Evolutionary conservation across 1,140 invertebrate genomes (phyloP), one percentile per base, ranked within the genome.

Genomic region (Zaprionus africanus): DNA sequence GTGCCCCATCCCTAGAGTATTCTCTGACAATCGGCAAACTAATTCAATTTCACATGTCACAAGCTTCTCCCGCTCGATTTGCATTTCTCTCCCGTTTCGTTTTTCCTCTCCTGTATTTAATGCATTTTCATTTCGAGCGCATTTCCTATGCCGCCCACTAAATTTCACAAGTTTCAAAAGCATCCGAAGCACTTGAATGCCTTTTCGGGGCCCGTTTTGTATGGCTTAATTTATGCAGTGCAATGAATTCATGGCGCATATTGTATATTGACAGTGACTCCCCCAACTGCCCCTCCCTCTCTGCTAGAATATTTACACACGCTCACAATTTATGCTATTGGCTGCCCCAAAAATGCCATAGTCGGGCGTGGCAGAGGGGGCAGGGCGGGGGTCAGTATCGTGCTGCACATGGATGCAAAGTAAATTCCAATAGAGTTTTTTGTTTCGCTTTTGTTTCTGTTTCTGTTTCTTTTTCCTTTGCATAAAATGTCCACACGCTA

Each of bases 371-470:
- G 28, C 28, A 1, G 7, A 1, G 1, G 22, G 22, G 22, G 22
- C 0, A 22, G 1, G 22, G 31, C 1, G 38, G 36, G 12, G 38
- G 38, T 5, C 38, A 41, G 5, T 41, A 19, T 15, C 70, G 19
- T 19, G 56, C 5, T n/a, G 13, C 46, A 61, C 58, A 69, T 64
- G 64, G 54, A 60, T 71, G 61, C 54, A 64, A 65, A 46, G 49
- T 63, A 56, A 72, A 72, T 65, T 76, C 60, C 74, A 76, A 76
- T 76, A 76, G 61, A 76, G 67, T 76, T 76, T 71, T 76, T 54
- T 11, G 17, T 53, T 53, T 22, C 11, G 49, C 5, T 12, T 28
- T 31, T 51, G 12, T 12, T 51, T 51, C n/a, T 51, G 12, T 12
- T 51, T 51, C n/a, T 51, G 64, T 12, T 51, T 51, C 6, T 22